phyloP scores from a whole-genome alignment of 2,113 vertebrate genomes.

The Trochalopteron elliotii region DNA sequence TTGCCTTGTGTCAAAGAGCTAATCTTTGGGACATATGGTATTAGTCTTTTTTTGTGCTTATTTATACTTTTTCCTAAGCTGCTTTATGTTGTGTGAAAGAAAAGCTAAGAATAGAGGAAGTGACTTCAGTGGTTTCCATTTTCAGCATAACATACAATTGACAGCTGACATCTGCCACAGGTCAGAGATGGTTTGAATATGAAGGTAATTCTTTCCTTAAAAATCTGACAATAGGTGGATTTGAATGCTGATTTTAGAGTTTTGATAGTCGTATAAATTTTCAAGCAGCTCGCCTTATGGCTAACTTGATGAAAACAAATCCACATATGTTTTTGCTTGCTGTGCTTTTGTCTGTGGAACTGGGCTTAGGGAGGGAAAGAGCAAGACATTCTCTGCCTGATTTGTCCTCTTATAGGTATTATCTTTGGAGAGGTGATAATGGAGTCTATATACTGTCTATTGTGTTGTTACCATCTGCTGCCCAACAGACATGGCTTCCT shows the following conservation, averaged over 20 bases:
- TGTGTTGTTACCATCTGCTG: background rate
- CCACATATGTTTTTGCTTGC: background rate
- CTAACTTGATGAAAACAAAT: background rate
- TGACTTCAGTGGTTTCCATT: conserved; percentile 13
- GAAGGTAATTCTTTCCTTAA: background rate
- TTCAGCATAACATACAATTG: background rate
- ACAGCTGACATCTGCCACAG: background rate
- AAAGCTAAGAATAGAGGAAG: conserved; percentile 24
- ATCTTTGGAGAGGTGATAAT: background rate
- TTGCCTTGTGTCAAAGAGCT: background rate
- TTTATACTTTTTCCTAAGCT: background rate
- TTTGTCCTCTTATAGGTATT: background rate
- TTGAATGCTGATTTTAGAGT: background rate
- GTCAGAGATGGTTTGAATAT: background rate
- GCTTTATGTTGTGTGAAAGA: background rate
- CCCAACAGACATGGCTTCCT: background rate
- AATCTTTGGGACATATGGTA: background rate
- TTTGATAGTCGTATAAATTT: background rate
- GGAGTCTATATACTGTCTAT: background rate
- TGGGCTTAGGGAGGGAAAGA: background rate
- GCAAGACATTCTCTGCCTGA: background rate
- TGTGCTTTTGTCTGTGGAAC: background rate
- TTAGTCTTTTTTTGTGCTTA: background rate
- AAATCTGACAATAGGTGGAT: background rate
- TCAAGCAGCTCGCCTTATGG: background rate